Conservation (phyloP, 1,140 invertebrate species). For the Ceratoteleas bidentatus region DNA sequence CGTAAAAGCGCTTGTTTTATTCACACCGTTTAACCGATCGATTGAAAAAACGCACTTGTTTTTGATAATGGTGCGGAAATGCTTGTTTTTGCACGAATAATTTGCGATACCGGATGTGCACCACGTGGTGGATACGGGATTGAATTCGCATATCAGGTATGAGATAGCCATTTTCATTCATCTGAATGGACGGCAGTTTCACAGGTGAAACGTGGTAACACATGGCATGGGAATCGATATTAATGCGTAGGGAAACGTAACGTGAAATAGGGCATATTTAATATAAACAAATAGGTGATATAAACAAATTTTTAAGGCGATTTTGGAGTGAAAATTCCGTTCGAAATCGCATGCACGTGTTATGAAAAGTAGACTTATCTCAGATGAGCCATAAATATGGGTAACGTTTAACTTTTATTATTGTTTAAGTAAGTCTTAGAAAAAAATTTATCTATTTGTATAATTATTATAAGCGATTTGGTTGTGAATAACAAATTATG, state of each 20-base stretch:
- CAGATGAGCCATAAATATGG: no score
- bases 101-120: background rate
- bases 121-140: background rate
- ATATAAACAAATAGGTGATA: no score
- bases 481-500: no score
- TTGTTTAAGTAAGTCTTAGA: no score
- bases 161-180: conserved; percentile 9
- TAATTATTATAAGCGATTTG: no score
- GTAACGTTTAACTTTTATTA: no score
- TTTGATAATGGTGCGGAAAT: background rate
- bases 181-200: background rate
- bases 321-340: no score
- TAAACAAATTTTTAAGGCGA: no score
- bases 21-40: background rate
- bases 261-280: background rate
- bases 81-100: background rate
- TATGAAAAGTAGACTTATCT: no score
- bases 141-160: conserved; percentile 3
- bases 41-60: background rate
- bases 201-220: background rate
- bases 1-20: background rate
- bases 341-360: no score
- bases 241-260: background rate
- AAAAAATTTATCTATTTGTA: no score
- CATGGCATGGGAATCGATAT: background rate